phyloP scores from a whole-genome alignment of 2,797 vertebrate genomes.

The Ataeniobius toweri region DNA sequence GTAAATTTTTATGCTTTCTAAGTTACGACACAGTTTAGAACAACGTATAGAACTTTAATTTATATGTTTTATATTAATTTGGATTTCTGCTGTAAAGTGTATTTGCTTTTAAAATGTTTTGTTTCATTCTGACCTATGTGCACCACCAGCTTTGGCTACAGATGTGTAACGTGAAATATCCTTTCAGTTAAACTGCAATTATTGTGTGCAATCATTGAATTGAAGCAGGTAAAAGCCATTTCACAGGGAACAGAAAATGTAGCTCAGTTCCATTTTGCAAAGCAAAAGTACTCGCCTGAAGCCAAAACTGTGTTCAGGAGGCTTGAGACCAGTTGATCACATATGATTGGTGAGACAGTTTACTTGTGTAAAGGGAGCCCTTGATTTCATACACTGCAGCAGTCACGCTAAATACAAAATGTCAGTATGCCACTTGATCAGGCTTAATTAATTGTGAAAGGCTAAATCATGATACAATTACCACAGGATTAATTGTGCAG shows the following conservation, averaged over 20 bases:
- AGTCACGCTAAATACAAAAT: conserved; percentile 38
- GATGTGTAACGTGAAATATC: not conserved
- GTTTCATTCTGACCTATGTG: not conserved
- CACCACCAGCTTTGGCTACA: fast-evolving
- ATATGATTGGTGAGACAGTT: conserved; percentile 45
- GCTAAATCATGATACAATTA: conserved; percentile 47
- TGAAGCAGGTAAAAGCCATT: not conserved
- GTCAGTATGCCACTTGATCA: conserved; percentile 48
- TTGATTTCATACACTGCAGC: conserved; percentile 45
- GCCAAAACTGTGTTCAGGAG: conserved; percentile 26
- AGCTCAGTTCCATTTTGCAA: conserved; percentile 15
- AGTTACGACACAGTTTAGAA: not conserved
- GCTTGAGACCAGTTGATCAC: conserved; percentile 51
- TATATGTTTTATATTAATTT: not conserved
- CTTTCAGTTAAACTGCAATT: not conserved
- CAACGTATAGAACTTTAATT: not conserved
- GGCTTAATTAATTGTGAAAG: conserved; percentile 54
- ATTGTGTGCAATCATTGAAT: not conserved
- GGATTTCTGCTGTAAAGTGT: not conserved
- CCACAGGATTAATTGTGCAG: conserved; percentile 35
- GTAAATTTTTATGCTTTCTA: not conserved
- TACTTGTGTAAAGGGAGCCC: conserved; percentile 32
- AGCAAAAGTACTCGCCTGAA: conserved; percentile 33
- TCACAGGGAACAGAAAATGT: not conserved
- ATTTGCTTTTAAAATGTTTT: not conserved